A percentile compares a stretch with the other conserved stretches of the same genome.
phyloP scores from a whole-genome alignment of 1,140 invertebrate genomes.

The Pogonus chalceus region DNA sequence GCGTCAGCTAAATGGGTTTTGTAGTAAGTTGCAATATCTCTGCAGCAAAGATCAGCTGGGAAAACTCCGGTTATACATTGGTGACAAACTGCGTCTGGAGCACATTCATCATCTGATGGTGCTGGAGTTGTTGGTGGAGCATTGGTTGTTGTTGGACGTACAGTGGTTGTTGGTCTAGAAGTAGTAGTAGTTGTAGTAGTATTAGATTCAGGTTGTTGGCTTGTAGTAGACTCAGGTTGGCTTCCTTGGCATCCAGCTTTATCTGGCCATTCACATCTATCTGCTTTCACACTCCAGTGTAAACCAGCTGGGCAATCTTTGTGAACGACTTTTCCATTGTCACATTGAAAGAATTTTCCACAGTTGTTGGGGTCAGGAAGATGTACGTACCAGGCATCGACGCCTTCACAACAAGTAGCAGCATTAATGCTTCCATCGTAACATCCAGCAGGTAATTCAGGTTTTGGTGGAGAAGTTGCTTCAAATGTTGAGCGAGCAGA shows the following conservation, averaged over 20 bases:
- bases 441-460: background rate
- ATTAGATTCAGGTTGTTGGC: background rate
- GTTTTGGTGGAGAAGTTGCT: background rate
- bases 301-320: constrained; percentile 10
- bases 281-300: constrained; percentile 11
- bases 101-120: background rate
- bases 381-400: background rate
- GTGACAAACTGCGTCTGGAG: constrained; percentile 3
- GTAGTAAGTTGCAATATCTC: constrained; percentile 20
- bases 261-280: constrained; percentile 14
- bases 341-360: constrained; percentile 12
- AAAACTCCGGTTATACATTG: constrained; percentile 25
- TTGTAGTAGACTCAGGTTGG: background rate
- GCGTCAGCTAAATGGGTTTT: constrained; percentile 22
- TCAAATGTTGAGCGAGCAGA: background rate
- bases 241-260: constrained; percentile 8
- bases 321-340: constrained; percentile 6
- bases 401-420: background rate
- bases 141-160: background rate
- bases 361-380: constrained; percentile 13
- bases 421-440: background rate
- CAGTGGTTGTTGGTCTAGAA: background rate
- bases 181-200: background rate
- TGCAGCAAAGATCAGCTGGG: constrained; percentile 27
- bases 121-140: too few relatives aligned